These are phyloP conservation scores for Agrochola macilenta DNA, from an alignment of 2,888 invertebrate species.

Conservation along the genomic window DNA sequence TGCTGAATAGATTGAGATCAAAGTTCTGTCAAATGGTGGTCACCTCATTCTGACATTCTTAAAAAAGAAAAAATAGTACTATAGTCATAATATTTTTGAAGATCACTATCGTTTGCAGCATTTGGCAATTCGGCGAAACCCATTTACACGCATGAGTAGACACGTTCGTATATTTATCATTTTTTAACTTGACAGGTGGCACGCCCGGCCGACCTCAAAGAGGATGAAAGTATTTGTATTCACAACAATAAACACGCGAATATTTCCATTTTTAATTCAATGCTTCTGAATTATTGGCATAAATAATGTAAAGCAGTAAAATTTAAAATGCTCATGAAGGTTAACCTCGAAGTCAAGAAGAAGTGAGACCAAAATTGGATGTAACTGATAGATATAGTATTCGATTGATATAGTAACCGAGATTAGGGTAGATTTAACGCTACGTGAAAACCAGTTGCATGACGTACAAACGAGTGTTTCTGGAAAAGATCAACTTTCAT, in stretches of 20 bases:
- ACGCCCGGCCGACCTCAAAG: constrained; percentile 38
- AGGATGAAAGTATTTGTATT: constrained; percentile 45
- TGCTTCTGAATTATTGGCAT: constrained; percentile 11
- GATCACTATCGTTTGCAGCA: not conserved
- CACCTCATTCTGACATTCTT: too few species aligned
- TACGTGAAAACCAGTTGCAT: too few species aligned
- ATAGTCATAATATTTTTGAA: not conserved
- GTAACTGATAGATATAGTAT: too few species aligned
- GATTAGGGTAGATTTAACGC: too few species aligned
- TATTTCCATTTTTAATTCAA: constrained; percentile 33
- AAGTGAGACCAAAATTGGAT: too few species aligned
- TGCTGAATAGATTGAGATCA: too few species aligned
- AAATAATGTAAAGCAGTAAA: constrained; percentile 4
- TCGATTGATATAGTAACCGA: too few species aligned
- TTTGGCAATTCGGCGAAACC: not conserved
- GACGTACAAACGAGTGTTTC: too few species aligned
- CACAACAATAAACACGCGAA: constrained; percentile 28
- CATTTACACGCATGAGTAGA: constrained; percentile 20
- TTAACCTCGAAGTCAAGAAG: too few species aligned
- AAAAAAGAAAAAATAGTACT: not conserved
- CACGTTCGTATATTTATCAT: constrained; percentile 33
- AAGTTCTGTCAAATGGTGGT: too few species aligned
- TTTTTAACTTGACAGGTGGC: constrained; percentile 47
- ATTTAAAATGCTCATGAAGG: not conserved
- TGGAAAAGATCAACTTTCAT: too few species aligned